A percentile compares a stretch with the other conserved stretches of the same genome.
These are phyloP conservation scores for Kradibia gibbosae DNA, from an alignment of 1,140 invertebrate species.

Conservation along the genomic window DNA sequence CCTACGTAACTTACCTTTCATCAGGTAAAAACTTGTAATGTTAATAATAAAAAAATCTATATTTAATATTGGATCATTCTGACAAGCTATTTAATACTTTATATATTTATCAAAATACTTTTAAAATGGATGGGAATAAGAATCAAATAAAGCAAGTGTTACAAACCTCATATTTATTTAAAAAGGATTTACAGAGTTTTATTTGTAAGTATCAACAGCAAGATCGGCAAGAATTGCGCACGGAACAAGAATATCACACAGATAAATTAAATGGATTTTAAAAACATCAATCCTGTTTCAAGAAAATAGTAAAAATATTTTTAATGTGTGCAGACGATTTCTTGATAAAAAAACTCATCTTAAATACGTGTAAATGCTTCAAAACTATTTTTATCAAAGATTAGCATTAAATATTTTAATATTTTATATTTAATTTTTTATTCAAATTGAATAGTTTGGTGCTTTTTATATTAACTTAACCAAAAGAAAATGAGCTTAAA, in stretches of 20 bases:
- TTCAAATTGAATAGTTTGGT: too few species aligned
- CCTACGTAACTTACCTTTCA: too few species aligned
- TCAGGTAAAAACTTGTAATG: too few species aligned
- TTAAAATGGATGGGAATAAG: neutral
- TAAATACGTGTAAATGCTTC: constrained; percentile 15
- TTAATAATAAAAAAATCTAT: too few species aligned
- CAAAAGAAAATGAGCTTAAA: constrained; percentile 20
- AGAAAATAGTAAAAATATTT: constrained; percentile 50
- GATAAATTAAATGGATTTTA: constrained; percentile 55
- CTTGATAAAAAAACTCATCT: neutral
- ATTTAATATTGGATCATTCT: too few species aligned
- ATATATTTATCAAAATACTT: neutral
- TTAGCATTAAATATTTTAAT: constrained; percentile 23
- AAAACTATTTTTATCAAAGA: constrained; percentile 29
- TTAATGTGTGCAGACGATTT: constrained; percentile 7
- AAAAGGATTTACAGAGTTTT: constrained; percentile 73
- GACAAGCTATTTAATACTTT: too few species aligned
- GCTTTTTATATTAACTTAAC: constrained; percentile 41
- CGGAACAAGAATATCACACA: constrained; percentile 71
- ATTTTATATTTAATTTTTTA: constrained; percentile 8
- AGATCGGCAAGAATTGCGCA: constrained; percentile 71
- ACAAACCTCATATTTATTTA: constrained; percentile 74
- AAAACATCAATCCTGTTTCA: constrained; percentile 46
- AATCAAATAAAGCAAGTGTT: constrained; percentile 53
- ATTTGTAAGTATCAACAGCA: constrained; percentile 72